Conservation (phyloP, 2,113 vertebrate species). For the Fregata magnificens region DNA sequence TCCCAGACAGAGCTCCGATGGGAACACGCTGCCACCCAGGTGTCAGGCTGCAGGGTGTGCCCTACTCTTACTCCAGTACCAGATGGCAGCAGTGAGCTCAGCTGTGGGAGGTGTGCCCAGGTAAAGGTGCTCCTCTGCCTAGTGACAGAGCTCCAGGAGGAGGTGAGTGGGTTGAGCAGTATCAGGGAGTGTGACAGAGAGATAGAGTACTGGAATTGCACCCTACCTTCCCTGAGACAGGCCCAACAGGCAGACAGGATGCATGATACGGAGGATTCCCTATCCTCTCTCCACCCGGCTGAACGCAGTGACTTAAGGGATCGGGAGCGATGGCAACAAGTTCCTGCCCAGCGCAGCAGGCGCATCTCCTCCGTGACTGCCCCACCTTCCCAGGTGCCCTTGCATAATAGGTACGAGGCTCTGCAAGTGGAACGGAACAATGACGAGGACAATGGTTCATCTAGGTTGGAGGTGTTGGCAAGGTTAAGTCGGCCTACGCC, state of each 20-base stretch:
- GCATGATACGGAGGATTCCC: not conserved
- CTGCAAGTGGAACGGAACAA: not conserved
- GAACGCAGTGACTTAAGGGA: not conserved
- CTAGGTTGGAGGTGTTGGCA: not conserved
- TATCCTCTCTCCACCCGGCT: not conserved
- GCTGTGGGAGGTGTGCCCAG: not conserved
- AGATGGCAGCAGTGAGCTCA: not conserved
- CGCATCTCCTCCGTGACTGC: not conserved
- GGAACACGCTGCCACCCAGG: not conserved
- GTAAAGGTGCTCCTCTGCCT: not conserved
- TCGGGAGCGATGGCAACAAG: not conserved
- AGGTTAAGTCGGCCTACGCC: not conserved
- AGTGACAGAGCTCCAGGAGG: not conserved
- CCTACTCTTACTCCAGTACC: not conserved
- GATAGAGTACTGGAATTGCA: not conserved
- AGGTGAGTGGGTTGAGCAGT: not conserved
- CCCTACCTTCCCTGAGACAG: not conserved
- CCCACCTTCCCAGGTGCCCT: not conserved
- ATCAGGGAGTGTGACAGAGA: not conserved
- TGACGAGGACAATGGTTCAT: not conserved
- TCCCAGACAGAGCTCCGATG: not conserved
- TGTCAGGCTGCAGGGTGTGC: not conserved
- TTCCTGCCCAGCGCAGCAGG: not conserved
- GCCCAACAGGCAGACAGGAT: not conserved
- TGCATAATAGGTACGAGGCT: not conserved